Evolutionary conservation across 2,888 invertebrate genomes (phyloP).

Genomic region (Acronicta aceris): DNA sequence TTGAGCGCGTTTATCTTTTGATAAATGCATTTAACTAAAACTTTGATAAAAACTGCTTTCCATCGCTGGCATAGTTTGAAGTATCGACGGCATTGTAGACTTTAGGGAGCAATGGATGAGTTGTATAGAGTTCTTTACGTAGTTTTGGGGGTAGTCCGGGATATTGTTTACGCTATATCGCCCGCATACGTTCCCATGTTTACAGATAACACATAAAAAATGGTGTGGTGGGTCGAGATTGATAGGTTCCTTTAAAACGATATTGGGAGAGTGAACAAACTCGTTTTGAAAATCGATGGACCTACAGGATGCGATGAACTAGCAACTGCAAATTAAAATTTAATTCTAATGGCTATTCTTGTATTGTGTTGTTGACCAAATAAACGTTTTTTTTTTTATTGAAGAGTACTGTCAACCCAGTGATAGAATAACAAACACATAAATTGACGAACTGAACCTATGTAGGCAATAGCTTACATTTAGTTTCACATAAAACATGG

Average conservation of each 20-base stretch:
- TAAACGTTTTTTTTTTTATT: no score
- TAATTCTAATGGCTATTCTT: background rate
- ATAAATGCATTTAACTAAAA: slow-evolving; percentile 46
- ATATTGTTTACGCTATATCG: slow-evolving; percentile 59
- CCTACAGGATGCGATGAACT: background rate
- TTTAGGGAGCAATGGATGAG: slow-evolving; percentile 17
- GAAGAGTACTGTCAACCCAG: no score
- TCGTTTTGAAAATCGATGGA: background rate
- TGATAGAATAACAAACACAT: no score
- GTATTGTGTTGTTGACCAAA: no score
- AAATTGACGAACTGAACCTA: no score
- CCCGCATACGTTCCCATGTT: slow-evolving; percentile 66
- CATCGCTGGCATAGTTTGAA: slow-evolving; percentile 30
- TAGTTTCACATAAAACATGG: slow-evolving; percentile 6
- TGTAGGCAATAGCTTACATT: no score
- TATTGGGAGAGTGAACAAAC: slow-evolving; percentile 22
- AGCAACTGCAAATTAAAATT: no score
- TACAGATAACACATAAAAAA: slow-evolving; percentile 74
- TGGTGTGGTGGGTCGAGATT: slow-evolving; percentile 68
- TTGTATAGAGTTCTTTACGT: slow-evolving; percentile 4
- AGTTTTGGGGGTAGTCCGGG: slow-evolving; percentile 7
- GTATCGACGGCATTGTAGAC: slow-evolving; percentile 2
- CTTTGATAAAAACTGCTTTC: slow-evolving; percentile 17
- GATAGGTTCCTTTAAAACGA: slow-evolving; percentile 57
- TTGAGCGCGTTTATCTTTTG: slow-evolving; percentile 43